Evolutionary conservation across 2,113 vertebrate species (phyloP), one percentile per base, ranked within the genome.

Genomic region (Hypocryptadius cinnamomeus): DNA sequence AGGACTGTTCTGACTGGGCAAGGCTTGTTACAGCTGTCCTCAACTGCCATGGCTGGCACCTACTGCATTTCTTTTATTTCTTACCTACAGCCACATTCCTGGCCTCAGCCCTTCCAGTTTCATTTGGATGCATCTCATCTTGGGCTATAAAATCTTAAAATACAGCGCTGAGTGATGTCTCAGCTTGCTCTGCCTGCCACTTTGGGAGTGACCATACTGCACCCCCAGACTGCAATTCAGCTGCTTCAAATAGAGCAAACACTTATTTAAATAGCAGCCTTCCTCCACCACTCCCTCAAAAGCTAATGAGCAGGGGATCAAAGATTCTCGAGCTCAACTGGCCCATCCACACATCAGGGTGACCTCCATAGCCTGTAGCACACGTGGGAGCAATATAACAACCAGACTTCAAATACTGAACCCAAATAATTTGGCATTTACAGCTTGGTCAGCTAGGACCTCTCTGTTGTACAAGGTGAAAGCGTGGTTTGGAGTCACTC

Each of bases 241-340:
- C 64, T 68, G 48, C 74, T 90, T 78, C 85, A 90, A 94, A 60
- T 10, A 73, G 44, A 85, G 42, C 31, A 70, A 93, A n/a, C 76
- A 60, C 64, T 85, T 66, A 79, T 51, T 93, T 94, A 91, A 93
- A 79, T 51, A 80, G 79, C 19, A 80, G 60, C 71, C 59, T 91
- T 74, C 79, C 24, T 90, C 79, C 51, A 79, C 84, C 82, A 92
- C 93, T 96, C 93, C 92, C 88, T 95, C 69, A 70, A 63, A 94
- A 87, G 93, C 74, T 54, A 82, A 24, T 82, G 68, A 93, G 60
- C 82, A 66, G 82, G 45, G 45, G 33, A 96, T 87, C 82, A 90
- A 95, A 91, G 79, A 83, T 87, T 59, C 63, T 79, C 3, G 23
- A 90, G 81, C 59, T 85, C 63, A 89, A 0, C 31, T 93, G 85